A percentile compares a stretch with the other conserved stretches of the same genome.
Evolutionary conservation across 2,888 invertebrate genomes (phyloP).

Genomic region (Mythimna impura): DNA sequence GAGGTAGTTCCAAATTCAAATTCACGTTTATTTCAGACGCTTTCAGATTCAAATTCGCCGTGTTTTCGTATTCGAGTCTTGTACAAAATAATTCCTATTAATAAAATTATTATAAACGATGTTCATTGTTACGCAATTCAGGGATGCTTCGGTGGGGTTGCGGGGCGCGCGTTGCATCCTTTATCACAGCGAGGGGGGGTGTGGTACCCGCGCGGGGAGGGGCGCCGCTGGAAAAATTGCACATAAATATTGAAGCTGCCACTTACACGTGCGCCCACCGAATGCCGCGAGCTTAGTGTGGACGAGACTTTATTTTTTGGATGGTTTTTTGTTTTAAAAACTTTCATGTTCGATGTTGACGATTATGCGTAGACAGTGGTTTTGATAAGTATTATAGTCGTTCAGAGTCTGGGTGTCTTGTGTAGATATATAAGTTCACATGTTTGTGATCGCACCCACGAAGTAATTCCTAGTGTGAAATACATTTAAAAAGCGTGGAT

Average conservation of each 20-base stretch:
- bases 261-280: slow-evolving; percentile 90
- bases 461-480: too few species aligned
- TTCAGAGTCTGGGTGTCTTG: too few species aligned
- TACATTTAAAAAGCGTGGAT: too few species aligned
- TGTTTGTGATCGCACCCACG: too few species aligned
- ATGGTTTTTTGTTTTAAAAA: neutral
- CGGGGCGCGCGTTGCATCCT: slow-evolving; percentile 84
- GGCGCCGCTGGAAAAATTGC: slow-evolving; percentile 88
- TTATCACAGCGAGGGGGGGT: slow-evolving; percentile 77
- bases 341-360: neutral
- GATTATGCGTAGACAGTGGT: neutral
- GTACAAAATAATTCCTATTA: slow-evolving; percentile 71
- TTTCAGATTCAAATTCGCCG: slow-evolving; percentile 35
- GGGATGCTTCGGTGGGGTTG: slow-evolving; percentile 74
- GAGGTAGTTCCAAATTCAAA: neutral
- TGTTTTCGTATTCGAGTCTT: slow-evolving; percentile 60
- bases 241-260: slow-evolving; percentile 91
- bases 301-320: slow-evolving; percentile 66
- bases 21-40: slow-evolving; percentile 34
- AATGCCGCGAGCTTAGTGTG: slow-evolving; percentile 69
- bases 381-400: neutral
- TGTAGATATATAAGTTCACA: too few species aligned
- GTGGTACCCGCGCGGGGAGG: slow-evolving; percentile 63
- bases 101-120: slow-evolving; percentile 81
- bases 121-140: slow-evolving; percentile 86